Percentiles rank a stretch among this genome's conserved stretches.
Evolutionary conservation across 2,888 invertebrate genomes (phyloP).

Genomic region (Tachystola acroxantha): DNA sequence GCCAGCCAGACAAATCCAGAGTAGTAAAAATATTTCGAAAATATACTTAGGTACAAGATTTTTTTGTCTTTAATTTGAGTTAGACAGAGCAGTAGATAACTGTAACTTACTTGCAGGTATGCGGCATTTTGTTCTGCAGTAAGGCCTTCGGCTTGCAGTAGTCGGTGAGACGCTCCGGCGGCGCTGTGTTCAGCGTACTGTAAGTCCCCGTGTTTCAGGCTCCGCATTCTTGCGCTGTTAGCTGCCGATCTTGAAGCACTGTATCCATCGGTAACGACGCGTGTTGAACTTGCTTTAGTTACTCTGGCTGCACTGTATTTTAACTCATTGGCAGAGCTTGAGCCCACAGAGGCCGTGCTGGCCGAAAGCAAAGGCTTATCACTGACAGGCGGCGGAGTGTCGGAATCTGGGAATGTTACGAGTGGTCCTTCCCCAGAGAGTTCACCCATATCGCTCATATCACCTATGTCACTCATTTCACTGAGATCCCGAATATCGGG

Average conservation of each 20-base stretch:
- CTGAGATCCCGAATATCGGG: conserved; percentile 69
- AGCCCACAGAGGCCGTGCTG: conserved; percentile 53
- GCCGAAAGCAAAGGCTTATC: conserved; percentile 67
- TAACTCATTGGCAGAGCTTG: conserved; percentile 81
- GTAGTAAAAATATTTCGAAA: no score
- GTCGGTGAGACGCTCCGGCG: conserved; percentile 86
- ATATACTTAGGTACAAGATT: no score
- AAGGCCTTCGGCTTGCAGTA: conserved; percentile 90
- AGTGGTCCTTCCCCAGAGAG: conserved; percentile 79
- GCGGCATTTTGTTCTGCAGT: conserved; percentile 92
- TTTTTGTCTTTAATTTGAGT: no score
- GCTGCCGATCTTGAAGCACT: conserved; percentile 82
- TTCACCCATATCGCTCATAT: conserved; percentile 71
- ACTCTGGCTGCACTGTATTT: conserved; percentile 91
- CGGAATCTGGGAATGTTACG: conserved; percentile 89
- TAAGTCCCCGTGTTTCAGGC: conserved; percentile 88
- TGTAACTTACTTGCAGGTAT: conserved; percentile 84
- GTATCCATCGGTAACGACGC: conserved; percentile 89
- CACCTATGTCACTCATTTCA: conserved; percentile 68
- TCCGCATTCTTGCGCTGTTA: conserved; percentile 65
- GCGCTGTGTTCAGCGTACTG: conserved; percentile 89
- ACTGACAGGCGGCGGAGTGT: conserved; percentile 81
- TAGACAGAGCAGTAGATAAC: no score
- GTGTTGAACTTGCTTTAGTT: conserved; percentile 84
- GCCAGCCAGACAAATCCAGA: conserved; percentile 2